Evolutionary conservation across 1,140 invertebrate species (phyloP).

Genomic region (Frieseomelitta varia): DNA sequence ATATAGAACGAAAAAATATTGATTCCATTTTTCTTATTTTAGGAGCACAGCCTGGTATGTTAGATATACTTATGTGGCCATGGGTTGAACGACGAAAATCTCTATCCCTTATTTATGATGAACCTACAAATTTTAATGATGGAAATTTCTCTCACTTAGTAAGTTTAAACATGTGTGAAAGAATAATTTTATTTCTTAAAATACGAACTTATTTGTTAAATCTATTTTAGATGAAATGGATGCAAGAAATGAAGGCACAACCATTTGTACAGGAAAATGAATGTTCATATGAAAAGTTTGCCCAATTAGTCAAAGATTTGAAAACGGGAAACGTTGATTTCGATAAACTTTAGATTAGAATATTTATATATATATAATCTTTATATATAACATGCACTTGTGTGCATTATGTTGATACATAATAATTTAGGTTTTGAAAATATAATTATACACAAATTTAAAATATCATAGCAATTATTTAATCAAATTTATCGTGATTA

Average conservation of each 20-base stretch:
- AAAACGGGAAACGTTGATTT: slow-evolving; percentile 45
- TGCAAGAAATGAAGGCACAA: slow-evolving; percentile 49
- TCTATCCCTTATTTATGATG: slow-evolving; percentile 66
- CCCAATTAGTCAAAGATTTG: slow-evolving; percentile 36
- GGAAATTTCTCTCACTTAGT: slow-evolving; percentile 53
- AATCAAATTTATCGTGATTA: not conserved
- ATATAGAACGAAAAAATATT: not conserved
- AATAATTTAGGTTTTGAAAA: slow-evolving; percentile 14
- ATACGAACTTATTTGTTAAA: slow-evolving; percentile 13
- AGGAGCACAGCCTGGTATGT: slow-evolving; percentile 68
- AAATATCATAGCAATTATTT: not conserved
- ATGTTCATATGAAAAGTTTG: slow-evolving; percentile 49
- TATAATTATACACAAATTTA: slow-evolving; percentile 1
- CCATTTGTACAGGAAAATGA: slow-evolving; percentile 48
- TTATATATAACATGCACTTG: slow-evolving; percentile 13
- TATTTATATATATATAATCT: not conserved
- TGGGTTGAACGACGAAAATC: slow-evolving; percentile 74
- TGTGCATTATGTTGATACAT: not conserved
- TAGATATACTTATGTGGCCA: slow-evolving; percentile 76
- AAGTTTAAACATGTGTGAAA: slow-evolving; percentile 8
- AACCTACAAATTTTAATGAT: slow-evolving; percentile 46
- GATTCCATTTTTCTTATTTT: slow-evolving; percentile 24
- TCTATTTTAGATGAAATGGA: slow-evolving; percentile 57
- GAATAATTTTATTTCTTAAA: slow-evolving; percentile 5
- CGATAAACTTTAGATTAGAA: slow-evolving; percentile 44